phyloP scores from a whole-genome alignment of 1,140 invertebrate species.

The Prorops nasuta region DNA sequence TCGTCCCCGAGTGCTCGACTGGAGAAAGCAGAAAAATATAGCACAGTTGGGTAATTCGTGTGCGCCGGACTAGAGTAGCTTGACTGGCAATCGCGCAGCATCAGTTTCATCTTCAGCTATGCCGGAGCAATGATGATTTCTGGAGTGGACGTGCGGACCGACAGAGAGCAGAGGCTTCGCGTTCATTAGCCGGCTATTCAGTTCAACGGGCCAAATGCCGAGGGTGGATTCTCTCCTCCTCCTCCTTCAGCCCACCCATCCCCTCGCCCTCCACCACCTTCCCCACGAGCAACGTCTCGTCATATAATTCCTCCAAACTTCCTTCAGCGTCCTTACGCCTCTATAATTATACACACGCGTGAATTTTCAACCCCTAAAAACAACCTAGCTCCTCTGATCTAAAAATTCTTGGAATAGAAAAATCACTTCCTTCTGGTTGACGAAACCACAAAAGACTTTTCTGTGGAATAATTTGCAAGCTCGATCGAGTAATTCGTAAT shows the following conservation, averaged over 20 bases:
- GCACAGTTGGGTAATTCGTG: background rate
- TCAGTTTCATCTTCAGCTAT: slow-evolving; percentile 29
- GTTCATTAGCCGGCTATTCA: slow-evolving; percentile 56
- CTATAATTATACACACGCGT: slow-evolving; percentile 49
- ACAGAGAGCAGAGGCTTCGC: slow-evolving; percentile 41
- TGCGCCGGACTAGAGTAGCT: background rate
- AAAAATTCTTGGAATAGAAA: no score
- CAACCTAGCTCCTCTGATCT: no score
- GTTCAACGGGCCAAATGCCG: slow-evolving; percentile 48
- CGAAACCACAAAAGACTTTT: no score
- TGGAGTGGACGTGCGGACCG: slow-evolving; percentile 23
- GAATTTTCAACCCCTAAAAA: no score
- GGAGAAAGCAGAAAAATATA: background rate
- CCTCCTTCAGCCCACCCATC: slow-evolving; percentile 37
- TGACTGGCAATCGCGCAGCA: slow-evolving; percentile 18
- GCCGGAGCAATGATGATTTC: slow-evolving; percentile 21
- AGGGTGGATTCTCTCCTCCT: slow-evolving; percentile 46
- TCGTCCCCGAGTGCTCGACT: no score
- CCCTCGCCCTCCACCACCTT: slow-evolving; percentile 33
- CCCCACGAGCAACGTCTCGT: no score
- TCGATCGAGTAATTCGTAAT: no score
- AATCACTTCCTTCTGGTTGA: no score
- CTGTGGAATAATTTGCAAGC: no score
- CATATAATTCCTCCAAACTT: no score
- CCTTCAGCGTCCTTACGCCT: no score